Evolutionary conservation across 2,888 invertebrate genomes (phyloP).

Genomic region (Meiosimyza platycephala): DNA sequence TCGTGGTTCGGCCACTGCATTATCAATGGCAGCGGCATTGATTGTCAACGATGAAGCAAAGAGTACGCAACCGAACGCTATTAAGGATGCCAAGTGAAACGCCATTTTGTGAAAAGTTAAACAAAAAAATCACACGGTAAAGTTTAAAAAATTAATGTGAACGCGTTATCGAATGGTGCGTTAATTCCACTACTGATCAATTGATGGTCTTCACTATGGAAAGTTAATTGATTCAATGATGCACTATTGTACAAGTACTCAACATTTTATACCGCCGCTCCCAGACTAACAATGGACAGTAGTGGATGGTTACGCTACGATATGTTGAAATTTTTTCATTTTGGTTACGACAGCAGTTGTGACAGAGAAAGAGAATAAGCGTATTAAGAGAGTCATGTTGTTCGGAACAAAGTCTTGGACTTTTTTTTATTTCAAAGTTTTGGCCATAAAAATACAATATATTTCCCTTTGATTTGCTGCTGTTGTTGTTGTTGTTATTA

Average conservation of each 20-base stretch:
- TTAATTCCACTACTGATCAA: slow-evolving; percentile 30
- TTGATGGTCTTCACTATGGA: slow-evolving; percentile 58
- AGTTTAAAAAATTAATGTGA: slow-evolving; percentile 22
- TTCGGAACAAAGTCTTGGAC: no score
- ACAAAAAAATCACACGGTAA: slow-evolving; percentile 34
- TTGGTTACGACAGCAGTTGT: no score
- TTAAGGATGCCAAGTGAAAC: slow-evolving; percentile 67
- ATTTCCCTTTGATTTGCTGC: background rate
- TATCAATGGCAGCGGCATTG: slow-evolving; percentile 69
- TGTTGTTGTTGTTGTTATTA: slow-evolving; percentile 7
- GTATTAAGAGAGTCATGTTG: no score
- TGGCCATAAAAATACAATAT: background rate
- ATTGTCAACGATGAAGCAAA: slow-evolving; percentile 68
- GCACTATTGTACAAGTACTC: slow-evolving; percentile 61
- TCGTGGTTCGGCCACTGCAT: slow-evolving; percentile 70
- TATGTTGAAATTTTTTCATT: no score
- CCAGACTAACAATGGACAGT: slow-evolving; percentile 50
- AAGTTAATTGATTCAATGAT: slow-evolving; percentile 67
- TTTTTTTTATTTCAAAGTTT: no score
- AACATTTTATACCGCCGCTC: slow-evolving; percentile 69
- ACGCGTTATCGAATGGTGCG: slow-evolving; percentile 37
- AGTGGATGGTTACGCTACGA: background rate
- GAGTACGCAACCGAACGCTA: slow-evolving; percentile 70
- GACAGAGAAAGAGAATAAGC: no score
- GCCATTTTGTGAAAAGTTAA: slow-evolving; percentile 55